Evolutionary conservation across 2,797 vertebrate species (phyloP).

Genomic region (Parauchenoglanis ngamensis): DNA sequence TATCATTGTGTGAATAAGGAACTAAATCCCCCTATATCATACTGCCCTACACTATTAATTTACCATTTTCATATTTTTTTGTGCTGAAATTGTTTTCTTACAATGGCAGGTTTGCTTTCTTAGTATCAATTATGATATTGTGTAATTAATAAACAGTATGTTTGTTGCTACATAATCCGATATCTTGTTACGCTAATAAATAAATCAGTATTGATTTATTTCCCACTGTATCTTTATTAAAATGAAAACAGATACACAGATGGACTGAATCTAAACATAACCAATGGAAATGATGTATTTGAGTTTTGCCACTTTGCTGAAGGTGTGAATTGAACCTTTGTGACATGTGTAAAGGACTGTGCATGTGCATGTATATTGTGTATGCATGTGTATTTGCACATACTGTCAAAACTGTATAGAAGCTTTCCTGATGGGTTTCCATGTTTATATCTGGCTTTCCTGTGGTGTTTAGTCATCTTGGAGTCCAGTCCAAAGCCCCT

Average conservation of each 20-base stretch:
- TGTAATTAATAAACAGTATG: neutral
- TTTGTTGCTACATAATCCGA: neutral
- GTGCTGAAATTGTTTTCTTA: neutral
- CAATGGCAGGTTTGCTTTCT: neutral
- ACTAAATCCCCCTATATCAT: neutral
- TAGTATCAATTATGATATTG: neutral
- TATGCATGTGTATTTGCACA: slow-evolving; percentile 49
- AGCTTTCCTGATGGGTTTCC: slow-evolving; percentile 48
- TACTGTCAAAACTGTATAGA: neutral
- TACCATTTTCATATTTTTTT: neutral
- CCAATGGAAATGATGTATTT: slow-evolving; percentile 18
- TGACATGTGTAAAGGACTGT: slow-evolving; percentile 55
- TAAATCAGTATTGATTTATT: neutral
- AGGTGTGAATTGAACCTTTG: slow-evolving; percentile 31
- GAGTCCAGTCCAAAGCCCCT: slow-evolving; percentile 48
- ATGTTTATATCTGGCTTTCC: slow-evolving; percentile 70
- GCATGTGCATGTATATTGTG: slow-evolving; percentile 61
- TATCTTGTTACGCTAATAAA: neutral
- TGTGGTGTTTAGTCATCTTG: slow-evolving; percentile 54
- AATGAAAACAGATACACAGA: neutral
- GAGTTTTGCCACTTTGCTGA: slow-evolving; percentile 29
- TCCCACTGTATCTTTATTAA: neutral
- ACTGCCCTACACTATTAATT: neutral
- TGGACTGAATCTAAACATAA: slow-evolving; percentile 1
- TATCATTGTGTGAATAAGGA: slow-evolving; percentile 17